Conservation (phyloP, 2,113 vertebrate species). For the Fukomys damarensis region DNA sequence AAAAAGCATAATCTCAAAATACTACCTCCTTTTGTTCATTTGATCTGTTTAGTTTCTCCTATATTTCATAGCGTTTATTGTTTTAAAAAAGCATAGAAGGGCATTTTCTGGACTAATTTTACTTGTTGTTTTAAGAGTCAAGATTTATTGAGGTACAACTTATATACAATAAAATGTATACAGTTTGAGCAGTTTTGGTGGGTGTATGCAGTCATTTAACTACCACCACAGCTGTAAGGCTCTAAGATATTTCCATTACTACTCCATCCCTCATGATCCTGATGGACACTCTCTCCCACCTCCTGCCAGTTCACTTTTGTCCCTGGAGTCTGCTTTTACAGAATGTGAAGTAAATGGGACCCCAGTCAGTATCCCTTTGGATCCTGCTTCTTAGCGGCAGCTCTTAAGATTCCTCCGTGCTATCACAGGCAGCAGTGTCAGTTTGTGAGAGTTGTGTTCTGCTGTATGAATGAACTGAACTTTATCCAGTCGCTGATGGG, state of each 20-base stretch:
- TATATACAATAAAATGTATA: background rate
- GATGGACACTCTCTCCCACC: background rate
- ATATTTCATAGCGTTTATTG: background rate
- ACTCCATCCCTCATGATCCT: background rate
- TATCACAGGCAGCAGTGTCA: background rate
- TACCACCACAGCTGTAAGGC: background rate
- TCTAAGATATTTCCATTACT: background rate
- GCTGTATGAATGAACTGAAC: background rate
- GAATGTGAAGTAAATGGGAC: background rate
- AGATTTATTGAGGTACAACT: conserved; percentile 20
- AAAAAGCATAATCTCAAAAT: background rate
- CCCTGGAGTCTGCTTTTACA: conserved; percentile 1
- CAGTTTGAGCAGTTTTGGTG: background rate
- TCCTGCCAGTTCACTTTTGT: background rate
- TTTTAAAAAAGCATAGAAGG: background rate
- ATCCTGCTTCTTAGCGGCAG: background rate
- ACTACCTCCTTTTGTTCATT: background rate
- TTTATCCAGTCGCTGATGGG: background rate
- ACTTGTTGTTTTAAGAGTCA: background rate
- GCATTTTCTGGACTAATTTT: conserved; percentile 7
- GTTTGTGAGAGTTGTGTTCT: background rate
- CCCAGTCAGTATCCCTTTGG: background rate
- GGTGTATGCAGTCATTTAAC: background rate
- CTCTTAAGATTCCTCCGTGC: background rate
- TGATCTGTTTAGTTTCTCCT: background rate